These are phyloP conservation scores for Oreochromis mossambicus DNA, from an alignment of 2,797 vertebrate species.

Conservation along the genomic window DNA sequence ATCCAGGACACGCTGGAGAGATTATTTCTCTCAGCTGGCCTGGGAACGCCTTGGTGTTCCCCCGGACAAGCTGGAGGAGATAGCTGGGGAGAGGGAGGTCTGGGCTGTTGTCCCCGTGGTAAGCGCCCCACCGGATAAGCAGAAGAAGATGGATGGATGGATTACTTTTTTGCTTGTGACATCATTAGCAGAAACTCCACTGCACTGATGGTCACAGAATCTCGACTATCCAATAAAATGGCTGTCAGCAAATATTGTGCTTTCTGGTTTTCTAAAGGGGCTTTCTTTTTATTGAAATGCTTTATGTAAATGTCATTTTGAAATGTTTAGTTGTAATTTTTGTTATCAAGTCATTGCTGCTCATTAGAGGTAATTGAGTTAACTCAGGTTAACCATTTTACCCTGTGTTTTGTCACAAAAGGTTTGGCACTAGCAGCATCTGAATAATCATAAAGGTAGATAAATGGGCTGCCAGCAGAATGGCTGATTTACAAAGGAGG, in stretches of 20 bases:
- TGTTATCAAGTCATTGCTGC: neutral
- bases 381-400: neutral
- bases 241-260: neutral
- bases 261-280: neutral
- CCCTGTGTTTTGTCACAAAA: neutral
- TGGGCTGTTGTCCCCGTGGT: neutral
- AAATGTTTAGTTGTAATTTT: neutral
- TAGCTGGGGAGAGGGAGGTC: neutral
- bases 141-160: neutral
- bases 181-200: neutral
- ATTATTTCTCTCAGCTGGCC: neutral
- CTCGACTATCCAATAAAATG: neutral
- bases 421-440: neutral
- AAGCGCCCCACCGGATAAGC: fast-evolving
- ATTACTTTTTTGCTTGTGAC: neutral
- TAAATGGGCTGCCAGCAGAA: neutral
- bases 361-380: neutral
- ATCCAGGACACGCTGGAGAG: neutral
- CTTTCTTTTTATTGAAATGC: neutral
- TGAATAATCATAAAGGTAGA: neutral
- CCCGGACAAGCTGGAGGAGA: neutral
- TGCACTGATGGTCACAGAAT: neutral
- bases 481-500: neutral
- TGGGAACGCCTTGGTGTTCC: neutral
- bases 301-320: neutral